Evolutionary conservation across 2,888 invertebrate species (phyloP), one percentile per base, ranked within the genome.

Genomic region (Epicampocera succincta): DNA sequence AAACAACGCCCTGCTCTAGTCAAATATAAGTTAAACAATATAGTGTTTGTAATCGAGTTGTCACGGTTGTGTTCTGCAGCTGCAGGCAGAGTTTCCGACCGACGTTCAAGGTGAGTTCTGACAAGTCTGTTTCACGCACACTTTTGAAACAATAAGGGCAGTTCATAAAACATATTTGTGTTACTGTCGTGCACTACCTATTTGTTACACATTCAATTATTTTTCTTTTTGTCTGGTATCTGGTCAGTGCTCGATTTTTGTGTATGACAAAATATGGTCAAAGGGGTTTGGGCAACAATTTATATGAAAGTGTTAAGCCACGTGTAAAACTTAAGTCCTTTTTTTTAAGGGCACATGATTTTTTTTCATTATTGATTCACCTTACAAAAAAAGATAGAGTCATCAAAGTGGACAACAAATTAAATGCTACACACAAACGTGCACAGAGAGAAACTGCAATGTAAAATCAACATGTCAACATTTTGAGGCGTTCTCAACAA

Each of bases 151-250:
- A 42, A 19, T 44, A 50, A 60, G 3, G 9, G 12, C 40, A 82
- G 74, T 82, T 78, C 74, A 74, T 40, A 71, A 77, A 44, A 52
- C 63, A 60, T 60, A 76, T 50, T 56, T 63, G 44, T 17, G 42
- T 42, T 66, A 75, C 42, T 52, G 69, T 75, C 71, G 54, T 72
- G 54, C 66, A 60, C 65, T 66, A 11, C 12, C 13, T 54, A 68
- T 61, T 56, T 69, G 11, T 65, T 73, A 81, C 77, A 73, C 81
- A 38, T 81, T 5, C 25, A 25, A 25, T 80, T 40, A 11, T 38
- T 38, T 3, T 54, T 21, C 21, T 25, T 46, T 12, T 33, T 17
- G 44, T 52, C 2, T 52, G 40, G 61, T 54, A 15, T 65, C 38
- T 63, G 71, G 60, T 72, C 65, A 71, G 48, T 73, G 60, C 63